Conservation (phyloP, 1,140 invertebrate species). For the Zaprionus davidi region DNA sequence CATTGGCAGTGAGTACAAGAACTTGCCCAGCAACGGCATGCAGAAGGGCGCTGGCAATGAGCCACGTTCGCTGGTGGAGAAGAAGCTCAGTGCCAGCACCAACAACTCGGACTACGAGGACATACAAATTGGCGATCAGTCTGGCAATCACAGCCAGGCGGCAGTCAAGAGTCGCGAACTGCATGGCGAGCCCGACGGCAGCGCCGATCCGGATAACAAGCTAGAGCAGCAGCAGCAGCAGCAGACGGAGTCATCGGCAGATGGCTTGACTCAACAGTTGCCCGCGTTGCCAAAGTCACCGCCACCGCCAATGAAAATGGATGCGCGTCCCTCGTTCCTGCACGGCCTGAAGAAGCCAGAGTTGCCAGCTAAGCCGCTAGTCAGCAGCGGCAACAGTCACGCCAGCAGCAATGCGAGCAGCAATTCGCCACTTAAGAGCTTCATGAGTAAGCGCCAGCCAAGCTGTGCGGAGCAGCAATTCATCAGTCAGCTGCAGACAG, state of each 20-base stretch:
- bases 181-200: slow-evolving; percentile 92
- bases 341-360: slow-evolving; percentile 89
- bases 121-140: slow-evolving; percentile 78
- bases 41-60: slow-evolving; percentile 30
- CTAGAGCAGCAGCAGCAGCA: slow-evolving; percentile 56
- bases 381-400: slow-evolving; percentile 27
- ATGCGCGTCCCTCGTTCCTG: slow-evolving; percentile 89
- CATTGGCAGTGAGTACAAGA: slow-evolving; percentile 80
- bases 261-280: slow-evolving; percentile 72
- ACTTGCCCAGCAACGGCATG: slow-evolving; percentile 23
- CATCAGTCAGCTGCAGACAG: slow-evolving; percentile 85
- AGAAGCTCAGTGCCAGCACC: slow-evolving; percentile 79
- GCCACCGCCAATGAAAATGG: slow-evolving; percentile 81
- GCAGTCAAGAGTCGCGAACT: slow-evolving; percentile 88
- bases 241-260: slow-evolving; percentile 15
- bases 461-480: slow-evolving; percentile 84
- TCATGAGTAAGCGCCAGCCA: slow-evolving; percentile 65
- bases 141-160: slow-evolving; percentile 43
- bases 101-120: slow-evolving; percentile 84
- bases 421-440: slow-evolving; percentile 56
- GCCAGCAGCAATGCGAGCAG: slow-evolving; percentile 39
- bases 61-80: slow-evolving; percentile 60
- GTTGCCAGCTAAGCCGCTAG: slow-evolving; percentile 87
- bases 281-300: slow-evolving; percentile 88
- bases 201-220: slow-evolving; percentile 90